Base-by-base conservation (phyloP, 64 coral and sea anemone genomes). In the Porites australiensis region DNA sequence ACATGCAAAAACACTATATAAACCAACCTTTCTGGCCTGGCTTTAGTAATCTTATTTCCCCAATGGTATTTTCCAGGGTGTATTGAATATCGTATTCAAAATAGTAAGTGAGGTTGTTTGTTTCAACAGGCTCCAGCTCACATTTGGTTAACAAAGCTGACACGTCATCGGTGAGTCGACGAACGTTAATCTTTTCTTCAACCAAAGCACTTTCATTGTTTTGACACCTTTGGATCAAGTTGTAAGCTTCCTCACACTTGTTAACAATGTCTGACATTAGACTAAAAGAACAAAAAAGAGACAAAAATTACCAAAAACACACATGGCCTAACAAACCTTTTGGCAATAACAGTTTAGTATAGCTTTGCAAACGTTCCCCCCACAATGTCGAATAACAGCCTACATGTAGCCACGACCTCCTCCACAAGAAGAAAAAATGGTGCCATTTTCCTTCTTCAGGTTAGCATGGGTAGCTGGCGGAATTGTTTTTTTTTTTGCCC, bases 161-260 rank as follows among this genome's bases (percentile, higher is more conserved):
- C 19, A 96, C 87, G n/a, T 80, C 88, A 49, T 79, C 89, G 13
- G 91, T 70, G 23, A 96, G 57, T 27, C 86, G 79, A 14, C 88
- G 62, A n/a, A 96, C 91, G 12, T 82, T 86, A 10, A 70, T 63
- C 37, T 86, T 93, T 19, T 93, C 82, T 37, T 96, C 91, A 53
- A 96, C 64, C 10, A 96, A 79, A 46, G 85, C 81, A 70, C 81
- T 91, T 50, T 89, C 88, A 52, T 88, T 88, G 16, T 77, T 85
- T 21, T 94, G 87, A 2, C 66, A 67, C 12, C 64, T 87, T 52
- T 94, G 87, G 6, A 96, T 76, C 75, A 90, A 52, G 14, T 72
- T 49, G 44, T 91, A 91, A 5, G 93, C 77, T 58, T 90, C 75
- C 54, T 96, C 88, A 61, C 87, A 96, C 49, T 94, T 96, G n/a